Percentiles rank a stretch among this genome's conserved stretches.
Conservation (phyloP, 2,113 vertebrate genomes). For the Tauraco erythrolophus region DNA sequence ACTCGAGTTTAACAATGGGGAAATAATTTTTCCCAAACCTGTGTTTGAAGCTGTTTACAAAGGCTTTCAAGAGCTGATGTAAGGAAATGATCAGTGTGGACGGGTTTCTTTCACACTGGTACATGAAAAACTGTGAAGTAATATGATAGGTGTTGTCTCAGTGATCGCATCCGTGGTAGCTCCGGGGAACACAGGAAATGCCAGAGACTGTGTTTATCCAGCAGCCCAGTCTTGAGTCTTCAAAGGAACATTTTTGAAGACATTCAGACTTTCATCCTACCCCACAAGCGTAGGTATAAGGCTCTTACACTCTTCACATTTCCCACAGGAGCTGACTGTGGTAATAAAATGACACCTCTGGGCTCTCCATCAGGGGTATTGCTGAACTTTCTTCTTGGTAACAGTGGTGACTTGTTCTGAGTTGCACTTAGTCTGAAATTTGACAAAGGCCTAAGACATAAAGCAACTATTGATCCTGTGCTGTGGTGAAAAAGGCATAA, state of each 20-base stretch:
- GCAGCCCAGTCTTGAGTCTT: neutral
- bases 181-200: neutral
- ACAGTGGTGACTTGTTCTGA: neutral
- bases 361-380: neutral
- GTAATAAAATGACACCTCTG: neutral
- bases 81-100: neutral
- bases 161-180: neutral
- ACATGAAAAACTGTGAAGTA: neutral
- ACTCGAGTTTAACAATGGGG: neutral
- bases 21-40: neutral
- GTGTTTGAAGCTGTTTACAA: neutral
- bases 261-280: neutral
- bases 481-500: neutral
- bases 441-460: too few relatives aligned
- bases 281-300: neutral
- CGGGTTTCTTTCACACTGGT: neutral
- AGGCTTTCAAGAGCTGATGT: neutral
- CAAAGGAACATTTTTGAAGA: neutral
- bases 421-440: neutral
- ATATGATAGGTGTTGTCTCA: neutral
- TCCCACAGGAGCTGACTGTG: neutral
- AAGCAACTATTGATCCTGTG: neutral
- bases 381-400: neutral
- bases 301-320: neutral
- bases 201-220: neutral